Percentiles rank a stretch among this genome's conserved stretches.
Conservation (phyloP, 2,888 invertebrate species). For the Portevinia maculata region DNA sequence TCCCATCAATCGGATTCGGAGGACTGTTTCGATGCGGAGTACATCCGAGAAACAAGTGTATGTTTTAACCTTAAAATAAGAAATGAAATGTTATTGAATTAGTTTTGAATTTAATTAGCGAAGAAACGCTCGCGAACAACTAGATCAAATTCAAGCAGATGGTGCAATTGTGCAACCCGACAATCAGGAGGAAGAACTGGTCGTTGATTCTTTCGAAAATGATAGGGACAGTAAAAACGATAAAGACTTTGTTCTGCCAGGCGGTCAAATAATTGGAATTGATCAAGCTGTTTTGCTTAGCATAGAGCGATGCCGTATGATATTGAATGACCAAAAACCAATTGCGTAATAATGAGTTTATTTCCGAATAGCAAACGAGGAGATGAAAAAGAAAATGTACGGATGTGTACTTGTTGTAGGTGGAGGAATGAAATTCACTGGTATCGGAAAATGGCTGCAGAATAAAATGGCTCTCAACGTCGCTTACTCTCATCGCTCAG, state of each 20-base stretch:
- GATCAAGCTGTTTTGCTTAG: constrained; percentile 96
- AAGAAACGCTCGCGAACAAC: constrained; percentile 83
- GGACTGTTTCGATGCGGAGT: constrained; percentile 97
- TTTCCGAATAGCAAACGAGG: constrained; percentile 87
- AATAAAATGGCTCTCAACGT: constrained; percentile 93
- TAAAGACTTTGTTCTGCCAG: constrained; percentile 88
- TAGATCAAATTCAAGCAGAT: constrained; percentile 84
- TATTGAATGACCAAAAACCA: constrained; percentile 4
- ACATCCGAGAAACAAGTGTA: constrained; percentile 93
- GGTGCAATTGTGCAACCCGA: constrained; percentile 81
- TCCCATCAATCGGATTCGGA: constrained; percentile 91
- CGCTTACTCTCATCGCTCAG: constrained; percentile 89
- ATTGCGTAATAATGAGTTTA: background rate
- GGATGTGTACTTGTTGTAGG: constrained; percentile 95
- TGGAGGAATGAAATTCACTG: constrained; percentile 94
- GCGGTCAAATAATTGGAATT: constrained; percentile 92
- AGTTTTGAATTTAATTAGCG: constrained; percentile 80
- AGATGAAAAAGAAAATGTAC: constrained; percentile 96
- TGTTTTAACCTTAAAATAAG: constrained; percentile 73
- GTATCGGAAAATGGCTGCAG: constrained; percentile 93
- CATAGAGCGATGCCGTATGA: constrained; percentile 92
- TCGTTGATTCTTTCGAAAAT: constrained; percentile 86
- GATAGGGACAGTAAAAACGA: constrained; percentile 84
- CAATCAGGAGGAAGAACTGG: constrained; percentile 88
- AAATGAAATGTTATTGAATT: background rate